Percentiles rank a stretch among this genome's conserved stretches.
These are phyloP conservation scores for Drosophila recens DNA, from an alignment of 2,888 invertebrate genomes.

Conservation along the genomic window DNA sequence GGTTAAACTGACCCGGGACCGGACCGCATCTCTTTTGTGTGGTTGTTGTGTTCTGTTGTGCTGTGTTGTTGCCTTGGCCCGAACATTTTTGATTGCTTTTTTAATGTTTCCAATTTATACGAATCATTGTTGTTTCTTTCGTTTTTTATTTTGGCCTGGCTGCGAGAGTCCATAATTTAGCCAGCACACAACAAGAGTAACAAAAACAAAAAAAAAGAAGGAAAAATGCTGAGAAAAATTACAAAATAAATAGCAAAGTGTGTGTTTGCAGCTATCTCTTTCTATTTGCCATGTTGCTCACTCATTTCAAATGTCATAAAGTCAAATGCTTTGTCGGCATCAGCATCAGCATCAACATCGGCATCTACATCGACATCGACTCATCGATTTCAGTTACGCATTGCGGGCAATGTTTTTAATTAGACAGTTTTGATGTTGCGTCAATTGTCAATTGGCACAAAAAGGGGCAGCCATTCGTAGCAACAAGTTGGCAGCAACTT, in stretches of 20 bases:
- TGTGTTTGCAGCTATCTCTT: constrained; percentile 25
- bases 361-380: constrained; percentile 10
- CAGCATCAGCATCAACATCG: constrained; percentile 41
- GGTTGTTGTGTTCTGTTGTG: constrained; percentile 10
- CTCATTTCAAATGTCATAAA: constrained; percentile 74
- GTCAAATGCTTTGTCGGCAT: constrained; percentile 79
- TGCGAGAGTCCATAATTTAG: constrained; percentile 77
- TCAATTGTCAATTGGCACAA: constrained; percentile 77
- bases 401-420: constrained; percentile 78
- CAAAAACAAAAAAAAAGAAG: constrained; percentile 16
- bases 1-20: constrained; percentile 75
- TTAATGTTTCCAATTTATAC: constrained; percentile 81
- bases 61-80: constrained; percentile 68
- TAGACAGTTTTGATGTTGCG: constrained; percentile 81
- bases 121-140: constrained; percentile 77
- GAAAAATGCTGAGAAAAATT: constrained; percentile 70
- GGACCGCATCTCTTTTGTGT: constrained; percentile 56
- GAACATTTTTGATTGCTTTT: constrained; percentile 80
- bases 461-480: constrained; percentile 48
- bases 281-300: constrained; percentile 25
- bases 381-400: constrained; percentile 75
- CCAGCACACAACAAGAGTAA: constrained; percentile 47
- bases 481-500: constrained; percentile 56
- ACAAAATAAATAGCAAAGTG: constrained; percentile 74
- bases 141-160: constrained; percentile 22